These are phyloP conservation scores for Ariolimax columbianus DNA, from an alignment of 2,888 invertebrate genomes.

Conservation along the genomic window DNA sequence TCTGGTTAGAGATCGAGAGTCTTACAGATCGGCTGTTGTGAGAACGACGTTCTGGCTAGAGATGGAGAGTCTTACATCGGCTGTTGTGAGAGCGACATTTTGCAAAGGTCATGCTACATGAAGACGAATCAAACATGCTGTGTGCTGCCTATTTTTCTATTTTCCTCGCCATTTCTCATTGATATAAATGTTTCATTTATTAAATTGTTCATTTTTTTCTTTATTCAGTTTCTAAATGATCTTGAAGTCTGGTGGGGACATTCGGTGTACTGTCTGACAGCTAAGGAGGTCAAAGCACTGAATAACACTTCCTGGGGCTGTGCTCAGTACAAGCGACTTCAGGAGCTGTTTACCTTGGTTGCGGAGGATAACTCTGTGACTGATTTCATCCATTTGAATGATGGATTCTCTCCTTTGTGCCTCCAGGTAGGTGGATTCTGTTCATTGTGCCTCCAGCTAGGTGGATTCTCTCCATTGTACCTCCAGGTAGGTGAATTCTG, in stretches of 20 bases:
- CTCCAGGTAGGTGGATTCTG: constrained; percentile 66
- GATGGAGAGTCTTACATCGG: too few relatives aligned
- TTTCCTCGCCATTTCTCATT: too few relatives aligned
- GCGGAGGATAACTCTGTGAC: background rate
- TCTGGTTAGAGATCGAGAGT: too few relatives aligned
- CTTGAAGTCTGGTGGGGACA: constrained; percentile 33
- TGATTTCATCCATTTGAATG: constrained; percentile 62
- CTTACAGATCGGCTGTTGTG: too few relatives aligned
- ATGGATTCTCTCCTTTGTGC: constrained; percentile 65
- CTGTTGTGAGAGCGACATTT: too few relatives aligned
- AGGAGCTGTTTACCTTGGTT: background rate
- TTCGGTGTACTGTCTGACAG: constrained; percentile 29
- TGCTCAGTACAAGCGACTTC: background rate
- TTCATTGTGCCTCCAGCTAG: too few relatives aligned
- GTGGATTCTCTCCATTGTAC: constrained; percentile 65
- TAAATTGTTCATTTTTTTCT: background rate
- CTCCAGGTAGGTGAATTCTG: constrained; percentile 66
- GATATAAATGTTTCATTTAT: too few relatives aligned
- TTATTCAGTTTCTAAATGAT: constrained; percentile 25
- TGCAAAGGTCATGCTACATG: too few relatives aligned
- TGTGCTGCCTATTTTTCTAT: too few relatives aligned
- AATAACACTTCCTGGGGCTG: constrained; percentile 15
- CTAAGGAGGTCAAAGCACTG: constrained; percentile 18
- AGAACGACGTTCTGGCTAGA: too few relatives aligned
- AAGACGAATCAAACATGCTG: too few relatives aligned